These are phyloP conservation scores for Scaptomyza montana DNA, from an alignment of 1,140 invertebrate species.

Conservation along the genomic window DNA sequence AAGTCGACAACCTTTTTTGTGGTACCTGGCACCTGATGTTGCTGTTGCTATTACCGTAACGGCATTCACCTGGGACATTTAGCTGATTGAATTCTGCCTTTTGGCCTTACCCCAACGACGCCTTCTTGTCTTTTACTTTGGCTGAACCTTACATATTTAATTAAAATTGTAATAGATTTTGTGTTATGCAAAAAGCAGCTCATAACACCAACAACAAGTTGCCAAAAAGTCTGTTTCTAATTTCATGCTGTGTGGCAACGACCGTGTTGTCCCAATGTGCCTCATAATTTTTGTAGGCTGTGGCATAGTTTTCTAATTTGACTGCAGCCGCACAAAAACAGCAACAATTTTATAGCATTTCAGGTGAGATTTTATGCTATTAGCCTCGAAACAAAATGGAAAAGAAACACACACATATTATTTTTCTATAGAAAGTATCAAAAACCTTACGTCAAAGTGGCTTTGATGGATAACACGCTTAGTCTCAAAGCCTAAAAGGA, in stretches of 20 bases:
- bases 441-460: slow-evolving; percentile 61
- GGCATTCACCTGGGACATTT: slow-evolving; percentile 50
- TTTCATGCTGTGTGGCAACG: slow-evolving; percentile 61
- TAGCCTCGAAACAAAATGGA: slow-evolving; percentile 42
- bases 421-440: slow-evolving; percentile 13
- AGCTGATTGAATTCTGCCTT: slow-evolving; percentile 65
- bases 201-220: slow-evolving; percentile 43
- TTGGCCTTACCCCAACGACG: slow-evolving; percentile 6
- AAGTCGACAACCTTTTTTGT: slow-evolving; percentile 13
- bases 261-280: slow-evolving; percentile 60
- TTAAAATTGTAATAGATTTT: slow-evolving; percentile 81
- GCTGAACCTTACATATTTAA: slow-evolving; percentile 77
- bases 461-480: slow-evolving; percentile 53
- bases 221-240: slow-evolving; percentile 72
- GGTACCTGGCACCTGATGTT: slow-evolving; percentile 19
- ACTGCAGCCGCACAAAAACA: slow-evolving; percentile 44
- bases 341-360: slow-evolving; percentile 65
- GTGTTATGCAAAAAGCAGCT: slow-evolving; percentile 77
- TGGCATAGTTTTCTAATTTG: slow-evolving; percentile 73
- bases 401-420: slow-evolving; percentile 17
- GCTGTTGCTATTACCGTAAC: slow-evolving; percentile 37
- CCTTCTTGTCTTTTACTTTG: slow-evolving; percentile 38
- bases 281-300: slow-evolving; percentile 76
- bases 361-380: slow-evolving; percentile 67
- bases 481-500: slow-evolving; percentile 10